phyloP scores from a whole-genome alignment of 2,113 vertebrate species.

The Leiothrix lutea region DNA sequence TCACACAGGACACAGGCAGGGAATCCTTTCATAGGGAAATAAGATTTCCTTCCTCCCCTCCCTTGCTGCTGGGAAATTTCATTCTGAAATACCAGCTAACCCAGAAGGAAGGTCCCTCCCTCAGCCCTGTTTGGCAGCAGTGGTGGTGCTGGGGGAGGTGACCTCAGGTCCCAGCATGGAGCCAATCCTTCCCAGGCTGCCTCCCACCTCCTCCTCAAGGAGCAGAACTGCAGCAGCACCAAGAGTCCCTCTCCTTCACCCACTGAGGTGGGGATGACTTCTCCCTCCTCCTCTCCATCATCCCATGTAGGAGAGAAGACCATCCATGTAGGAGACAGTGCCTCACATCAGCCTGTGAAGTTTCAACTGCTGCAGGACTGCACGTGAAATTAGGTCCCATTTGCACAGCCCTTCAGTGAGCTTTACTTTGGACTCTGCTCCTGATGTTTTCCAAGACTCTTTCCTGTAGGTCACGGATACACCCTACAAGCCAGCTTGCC shows the following conservation, averaged over 20 bases:
- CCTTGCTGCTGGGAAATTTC: background rate
- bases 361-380: background rate
- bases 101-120: background rate
- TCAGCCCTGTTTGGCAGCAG: background rate
- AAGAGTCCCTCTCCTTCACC: background rate
- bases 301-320: background rate
- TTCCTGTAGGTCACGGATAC: background rate
- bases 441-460: background rate
- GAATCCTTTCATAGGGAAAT: background rate
- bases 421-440: background rate
- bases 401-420: background rate
- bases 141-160: background rate
- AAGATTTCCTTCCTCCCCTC: background rate
- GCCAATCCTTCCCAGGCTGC: background rate
- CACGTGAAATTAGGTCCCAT: background rate
- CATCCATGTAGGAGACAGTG: too few relatives aligned
- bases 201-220: accelerated
- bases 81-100: background rate
- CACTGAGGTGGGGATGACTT: background rate
- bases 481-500: background rate
- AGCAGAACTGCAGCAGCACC: accelerated
- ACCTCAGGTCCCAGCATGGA: background rate
- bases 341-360: background rate
- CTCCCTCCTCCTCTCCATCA: background rate
- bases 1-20: background rate